A percentile compares a stretch with the other conserved stretches of the same genome.
phyloP scores from a whole-genome alignment of 2,113 vertebrate species.

The Hippotragus niger region DNA sequence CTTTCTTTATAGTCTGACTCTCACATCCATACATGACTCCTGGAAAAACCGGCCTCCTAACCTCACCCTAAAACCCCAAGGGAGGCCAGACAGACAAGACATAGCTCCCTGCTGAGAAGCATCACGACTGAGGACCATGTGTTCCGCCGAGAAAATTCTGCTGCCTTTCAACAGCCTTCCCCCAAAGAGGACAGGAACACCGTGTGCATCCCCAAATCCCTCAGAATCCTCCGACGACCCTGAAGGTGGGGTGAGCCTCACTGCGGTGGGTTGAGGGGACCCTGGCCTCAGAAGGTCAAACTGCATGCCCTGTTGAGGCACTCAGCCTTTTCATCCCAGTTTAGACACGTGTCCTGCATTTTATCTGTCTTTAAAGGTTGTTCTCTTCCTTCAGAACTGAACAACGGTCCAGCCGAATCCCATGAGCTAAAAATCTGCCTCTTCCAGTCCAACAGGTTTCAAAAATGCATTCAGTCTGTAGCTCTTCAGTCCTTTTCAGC shows the following conservation, averaged over 20 bases:
- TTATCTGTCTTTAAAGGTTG: not conserved
- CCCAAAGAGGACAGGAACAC: not conserved
- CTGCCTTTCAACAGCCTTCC: not conserved
- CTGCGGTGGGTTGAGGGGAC: not conserved
- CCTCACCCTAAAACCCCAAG: not conserved
- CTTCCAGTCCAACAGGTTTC: not conserved
- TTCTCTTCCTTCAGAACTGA: not conserved
- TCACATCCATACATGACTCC: not conserved
- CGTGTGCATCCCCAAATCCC: not conserved
- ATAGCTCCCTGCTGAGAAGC: not conserved
- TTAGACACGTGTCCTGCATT: not conserved
- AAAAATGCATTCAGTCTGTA: not conserved
- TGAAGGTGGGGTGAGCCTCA: not conserved
- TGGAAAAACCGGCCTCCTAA: not conserved
- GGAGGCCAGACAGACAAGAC: not conserved
- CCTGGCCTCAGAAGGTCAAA: not conserved
- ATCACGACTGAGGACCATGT: fast-evolving
- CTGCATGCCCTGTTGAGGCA: fast-evolving
- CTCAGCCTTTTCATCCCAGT: not conserved
- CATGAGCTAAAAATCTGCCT: not conserved
- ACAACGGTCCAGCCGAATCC: not conserved
- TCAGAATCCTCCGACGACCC: not conserved
- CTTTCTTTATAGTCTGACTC: not conserved
- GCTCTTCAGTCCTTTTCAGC: not conserved
- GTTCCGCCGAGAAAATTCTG: fast-evolving